Conservation (phyloP, 2,888 invertebrate species). For the Nemapogon koenigi region DNA sequence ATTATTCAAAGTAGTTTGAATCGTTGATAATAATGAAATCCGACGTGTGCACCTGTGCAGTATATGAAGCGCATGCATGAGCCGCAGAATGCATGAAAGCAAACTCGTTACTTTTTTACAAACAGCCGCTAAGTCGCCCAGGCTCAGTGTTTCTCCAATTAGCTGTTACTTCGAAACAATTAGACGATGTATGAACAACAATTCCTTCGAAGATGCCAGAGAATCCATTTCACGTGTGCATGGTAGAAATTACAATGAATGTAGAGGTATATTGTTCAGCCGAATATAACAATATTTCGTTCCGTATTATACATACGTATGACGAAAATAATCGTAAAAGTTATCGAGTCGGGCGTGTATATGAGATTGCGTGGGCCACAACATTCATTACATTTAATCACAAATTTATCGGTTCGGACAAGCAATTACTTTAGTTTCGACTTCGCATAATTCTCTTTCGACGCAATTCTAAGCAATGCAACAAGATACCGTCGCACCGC, state of each 20-base stretch:
- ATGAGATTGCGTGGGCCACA: slow-evolving; percentile 6
- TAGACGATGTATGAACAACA: no score
- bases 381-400: slow-evolving; percentile 8
- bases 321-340: no score
- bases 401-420: slow-evolving; percentile 9
- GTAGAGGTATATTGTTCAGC: no score
- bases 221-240: no score
- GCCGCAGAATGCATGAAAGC: slow-evolving; percentile 13
- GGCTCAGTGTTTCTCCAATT: slow-evolving; percentile 11
- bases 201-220: no score
- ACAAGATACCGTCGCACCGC: no score
- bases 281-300: no score
- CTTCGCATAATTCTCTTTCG: slow-evolving; percentile 6
- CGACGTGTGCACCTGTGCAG: no score
- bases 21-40: no score
- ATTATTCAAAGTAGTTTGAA: no score
- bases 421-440: slow-evolving; percentile 6
- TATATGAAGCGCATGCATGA: slow-evolving; percentile 9
- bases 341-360: slow-evolving; percentile 6
- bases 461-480: slow-evolving; percentile 7
- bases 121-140: slow-evolving; percentile 5
- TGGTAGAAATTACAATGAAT: no score
- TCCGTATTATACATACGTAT: no score
- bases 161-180: slow-evolving; percentile 7
- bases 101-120: slow-evolving; percentile 11